These are phyloP conservation scores for Himantopus leucocephalus DNA, from an alignment of 2,113 vertebrate genomes.

Conservation along the genomic window DNA sequence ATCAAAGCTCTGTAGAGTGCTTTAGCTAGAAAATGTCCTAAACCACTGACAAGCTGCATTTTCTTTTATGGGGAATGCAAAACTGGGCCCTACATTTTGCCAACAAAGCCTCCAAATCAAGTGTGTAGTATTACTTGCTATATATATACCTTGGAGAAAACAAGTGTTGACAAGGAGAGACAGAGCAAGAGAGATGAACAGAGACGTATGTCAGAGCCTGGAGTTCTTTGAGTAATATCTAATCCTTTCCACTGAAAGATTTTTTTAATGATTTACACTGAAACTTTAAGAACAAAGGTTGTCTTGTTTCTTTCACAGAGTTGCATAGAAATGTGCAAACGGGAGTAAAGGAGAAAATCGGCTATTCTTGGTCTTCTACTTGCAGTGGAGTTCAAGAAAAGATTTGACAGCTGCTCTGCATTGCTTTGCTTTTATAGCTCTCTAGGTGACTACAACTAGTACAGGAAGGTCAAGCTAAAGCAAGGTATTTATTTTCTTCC, in stretches of 20 bases:
- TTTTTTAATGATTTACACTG: constrained; percentile 13
- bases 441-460: not conserved
- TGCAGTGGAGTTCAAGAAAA: not conserved
- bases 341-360: not conserved
- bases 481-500: not conserved
- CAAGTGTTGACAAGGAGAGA: not conserved
- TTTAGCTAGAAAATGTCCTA: not conserved
- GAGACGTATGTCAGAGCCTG: not conserved
- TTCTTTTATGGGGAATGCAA: not conserved
- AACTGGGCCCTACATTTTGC: not conserved
- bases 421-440: not conserved
- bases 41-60: not conserved
- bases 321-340: not conserved
- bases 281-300: constrained; percentile 14
- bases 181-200: not conserved
- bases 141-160: not conserved
- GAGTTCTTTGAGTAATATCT: not conserved
- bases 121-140: not conserved
- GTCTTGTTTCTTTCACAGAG: not conserved
- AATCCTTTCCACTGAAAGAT: not conserved
- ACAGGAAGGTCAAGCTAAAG: not conserved
- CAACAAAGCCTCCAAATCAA: not conserved
- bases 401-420: not conserved
- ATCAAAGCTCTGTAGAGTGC: not conserved
- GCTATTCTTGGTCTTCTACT: not conserved